Evolutionary conservation across 2,888 invertebrate species (phyloP).

Genomic region (Amphipyra tragopoginis): DNA sequence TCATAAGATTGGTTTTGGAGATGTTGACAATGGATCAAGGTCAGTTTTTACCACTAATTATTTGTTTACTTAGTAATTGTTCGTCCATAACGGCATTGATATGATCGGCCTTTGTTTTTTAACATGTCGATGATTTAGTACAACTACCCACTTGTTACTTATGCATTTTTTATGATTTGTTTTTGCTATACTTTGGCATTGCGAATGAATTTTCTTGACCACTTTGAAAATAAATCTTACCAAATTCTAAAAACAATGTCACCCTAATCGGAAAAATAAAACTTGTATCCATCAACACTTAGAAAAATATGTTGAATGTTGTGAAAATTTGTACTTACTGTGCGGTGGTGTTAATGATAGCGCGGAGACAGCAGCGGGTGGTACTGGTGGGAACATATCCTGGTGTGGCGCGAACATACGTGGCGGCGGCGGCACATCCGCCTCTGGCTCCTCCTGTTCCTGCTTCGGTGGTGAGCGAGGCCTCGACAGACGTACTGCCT

Average conservation of each 20-base stretch:
- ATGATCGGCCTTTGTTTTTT: conserved; percentile 78
- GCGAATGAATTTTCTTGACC: conserved; percentile 14
- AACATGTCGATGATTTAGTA: conserved; percentile 41
- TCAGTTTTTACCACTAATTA: conserved; percentile 77
- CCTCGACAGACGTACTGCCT: conserved; percentile 82
- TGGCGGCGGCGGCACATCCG: conserved; percentile 90
- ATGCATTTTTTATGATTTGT: conserved; percentile 7
- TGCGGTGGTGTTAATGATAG: conserved; percentile 95
- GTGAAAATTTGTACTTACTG: conserved; percentile 89
- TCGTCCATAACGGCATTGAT: conserved; percentile 85
- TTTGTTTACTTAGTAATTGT: conserved; percentile 76
- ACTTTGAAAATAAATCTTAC: neutral
- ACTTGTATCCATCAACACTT: neutral
- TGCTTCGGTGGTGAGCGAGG: conserved; percentile 83
- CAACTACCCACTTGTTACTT: conserved; percentile 45
- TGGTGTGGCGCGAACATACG: conserved; percentile 89
- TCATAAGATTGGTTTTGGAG: conserved; percentile 53
- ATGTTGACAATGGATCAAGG: conserved; percentile 81
- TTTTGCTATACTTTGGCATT: neutral
- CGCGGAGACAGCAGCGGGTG: conserved; percentile 92
- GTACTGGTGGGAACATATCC: conserved; percentile 93
- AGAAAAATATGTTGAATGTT: conserved; percentile 1
- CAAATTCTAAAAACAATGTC: neutral
- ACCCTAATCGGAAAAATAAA: neutral
- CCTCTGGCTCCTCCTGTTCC: conserved; percentile 81